phyloP scores from a whole-genome alignment of 2,888 invertebrate genomes.

The Cerastis leucographa region DNA sequence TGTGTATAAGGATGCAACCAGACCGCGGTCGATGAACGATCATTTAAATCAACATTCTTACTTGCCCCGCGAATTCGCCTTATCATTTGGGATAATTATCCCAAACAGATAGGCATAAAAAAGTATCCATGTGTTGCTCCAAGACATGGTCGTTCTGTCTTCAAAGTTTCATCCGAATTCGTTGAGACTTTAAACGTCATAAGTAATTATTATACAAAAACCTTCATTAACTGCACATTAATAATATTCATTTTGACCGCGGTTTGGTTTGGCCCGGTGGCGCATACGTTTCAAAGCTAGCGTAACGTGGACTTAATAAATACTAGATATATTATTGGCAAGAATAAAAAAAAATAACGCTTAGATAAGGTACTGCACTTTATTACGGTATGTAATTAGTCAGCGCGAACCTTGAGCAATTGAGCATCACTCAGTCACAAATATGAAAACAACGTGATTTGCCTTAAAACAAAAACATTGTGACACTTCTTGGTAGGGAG shows the following conservation, averaged over 20 bases:
- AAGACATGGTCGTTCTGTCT: neutral
- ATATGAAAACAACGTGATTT: neutral
- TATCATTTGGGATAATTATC: neutral
- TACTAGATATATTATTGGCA: constrained; percentile 41
- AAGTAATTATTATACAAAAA: neutral
- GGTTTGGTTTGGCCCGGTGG: constrained; percentile 8
- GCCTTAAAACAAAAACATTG: neutral
- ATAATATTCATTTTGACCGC: neutral
- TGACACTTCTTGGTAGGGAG: too few species aligned
- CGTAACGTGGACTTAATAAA: constrained; percentile 44
- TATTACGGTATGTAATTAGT: too few species aligned
- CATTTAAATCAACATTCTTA: neutral
- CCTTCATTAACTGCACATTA: too few species aligned
- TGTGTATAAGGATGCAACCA: constrained; percentile 26
- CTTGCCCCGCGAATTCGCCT: neutral
- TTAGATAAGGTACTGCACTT: too few species aligned
- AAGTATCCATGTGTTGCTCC: neutral
- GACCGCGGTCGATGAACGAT: neutral
- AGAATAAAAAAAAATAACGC: constrained; percentile 50
- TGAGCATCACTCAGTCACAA: neutral
- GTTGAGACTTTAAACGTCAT: neutral
- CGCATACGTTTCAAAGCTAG: constrained; percentile 35
- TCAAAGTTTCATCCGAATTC: neutral
- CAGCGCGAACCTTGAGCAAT: too few species aligned
- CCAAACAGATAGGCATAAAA: neutral